Conservation (phyloP, 2,113 vertebrate species). For the Chitala chitala region DNA sequence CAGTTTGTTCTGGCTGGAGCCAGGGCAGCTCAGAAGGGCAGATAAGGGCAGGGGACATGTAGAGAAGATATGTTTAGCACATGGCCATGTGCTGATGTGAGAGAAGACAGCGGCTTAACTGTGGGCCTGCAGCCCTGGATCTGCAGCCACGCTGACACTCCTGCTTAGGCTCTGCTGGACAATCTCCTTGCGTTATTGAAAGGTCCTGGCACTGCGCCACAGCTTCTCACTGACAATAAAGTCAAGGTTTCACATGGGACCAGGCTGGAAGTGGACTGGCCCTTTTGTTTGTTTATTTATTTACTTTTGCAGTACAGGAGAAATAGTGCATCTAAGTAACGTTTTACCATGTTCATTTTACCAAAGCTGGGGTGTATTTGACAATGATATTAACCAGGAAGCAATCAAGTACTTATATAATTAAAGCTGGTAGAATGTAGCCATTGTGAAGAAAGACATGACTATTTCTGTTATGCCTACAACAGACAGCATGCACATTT, state of each 20-base stretch:
- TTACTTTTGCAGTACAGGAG: too few species aligned
- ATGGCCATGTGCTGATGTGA: background rate
- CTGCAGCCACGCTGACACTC: background rate
- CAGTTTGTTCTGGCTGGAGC: background rate
- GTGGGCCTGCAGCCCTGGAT: background rate
- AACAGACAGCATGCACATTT: too few species aligned
- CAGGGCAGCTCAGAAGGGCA: background rate
- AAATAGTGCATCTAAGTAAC: too few species aligned
- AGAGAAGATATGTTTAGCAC: background rate
- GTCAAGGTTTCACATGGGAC: slow-evolving; percentile 1
- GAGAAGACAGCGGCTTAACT: background rate
- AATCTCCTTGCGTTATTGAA: background rate
- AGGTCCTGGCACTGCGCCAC: background rate
- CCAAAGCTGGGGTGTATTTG: background rate
- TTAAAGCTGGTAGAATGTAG: too few species aligned
- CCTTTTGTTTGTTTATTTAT: too few species aligned
- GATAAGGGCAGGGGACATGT: background rate
- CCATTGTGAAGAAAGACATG: too few species aligned
- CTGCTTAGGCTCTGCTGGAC: background rate
- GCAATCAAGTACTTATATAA: too few species aligned
- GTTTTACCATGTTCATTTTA: too few species aligned
- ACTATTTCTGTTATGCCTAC: too few species aligned
- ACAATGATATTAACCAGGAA: too few species aligned
- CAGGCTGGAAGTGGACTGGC: background rate
- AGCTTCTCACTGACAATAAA: background rate